Evolutionary conservation across 2,113 vertebrate species (phyloP).

Genomic region (Dolichotis patagonum): DNA sequence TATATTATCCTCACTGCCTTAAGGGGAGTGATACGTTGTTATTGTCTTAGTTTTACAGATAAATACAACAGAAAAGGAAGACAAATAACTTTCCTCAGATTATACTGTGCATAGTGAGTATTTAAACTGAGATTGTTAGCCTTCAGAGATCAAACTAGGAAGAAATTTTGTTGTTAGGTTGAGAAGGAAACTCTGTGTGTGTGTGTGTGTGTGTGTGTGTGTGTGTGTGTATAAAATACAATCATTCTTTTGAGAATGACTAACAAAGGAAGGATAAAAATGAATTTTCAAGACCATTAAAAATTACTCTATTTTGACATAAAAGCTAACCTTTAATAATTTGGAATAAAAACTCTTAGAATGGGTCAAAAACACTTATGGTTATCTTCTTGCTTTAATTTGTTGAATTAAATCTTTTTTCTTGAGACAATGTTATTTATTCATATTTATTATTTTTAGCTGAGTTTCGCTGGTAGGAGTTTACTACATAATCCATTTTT

Average conservation of each 20-base stretch:
- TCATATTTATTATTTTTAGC: not conserved
- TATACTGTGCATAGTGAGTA: fast-evolving
- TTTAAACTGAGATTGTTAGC: not conserved
- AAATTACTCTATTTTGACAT: not conserved
- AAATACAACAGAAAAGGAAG: not conserved
- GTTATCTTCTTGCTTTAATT: not conserved
- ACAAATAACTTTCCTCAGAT: not conserved
- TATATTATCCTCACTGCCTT: not conserved
- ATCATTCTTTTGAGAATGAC: not conserved
- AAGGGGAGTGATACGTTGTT: not conserved
- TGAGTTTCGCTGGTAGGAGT: not conserved
- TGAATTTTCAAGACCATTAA: not conserved
- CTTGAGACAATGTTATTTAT: not conserved
- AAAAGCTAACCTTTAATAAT: not conserved
- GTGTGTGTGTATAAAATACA: not conserved
- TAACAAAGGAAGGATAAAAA: not conserved
- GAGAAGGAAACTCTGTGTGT: not conserved
- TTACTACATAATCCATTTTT: not conserved
- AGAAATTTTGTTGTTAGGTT: not conserved
- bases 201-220: no score
- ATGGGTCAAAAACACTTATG: not conserved
- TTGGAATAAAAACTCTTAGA: not conserved
- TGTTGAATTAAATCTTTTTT: not conserved
- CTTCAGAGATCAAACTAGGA: not conserved
- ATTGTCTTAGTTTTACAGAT: not conserved